Percentiles rank a stretch among this genome's conserved stretches.
These are phyloP conservation scores for Drosophila hawaiiensis DNA, from an alignment of 2,888 invertebrate genomes.

Conservation along the genomic window DNA sequence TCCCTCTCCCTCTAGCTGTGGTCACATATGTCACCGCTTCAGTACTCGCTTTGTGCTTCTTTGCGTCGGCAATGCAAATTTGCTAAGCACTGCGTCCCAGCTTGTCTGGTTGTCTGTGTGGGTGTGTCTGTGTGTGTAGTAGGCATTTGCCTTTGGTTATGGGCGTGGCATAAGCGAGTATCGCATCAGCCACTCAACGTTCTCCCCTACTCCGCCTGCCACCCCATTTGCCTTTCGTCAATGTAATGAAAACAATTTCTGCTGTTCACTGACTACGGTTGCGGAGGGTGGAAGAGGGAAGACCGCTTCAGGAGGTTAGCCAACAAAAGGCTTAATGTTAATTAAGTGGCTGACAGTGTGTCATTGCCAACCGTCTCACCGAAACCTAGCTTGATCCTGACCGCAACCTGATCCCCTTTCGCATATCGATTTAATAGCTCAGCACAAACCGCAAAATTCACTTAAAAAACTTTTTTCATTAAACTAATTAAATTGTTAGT, in stretches of 20 bases:
- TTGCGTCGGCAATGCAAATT: slow-evolving; percentile 60
- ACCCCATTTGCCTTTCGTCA: slow-evolving; percentile 20
- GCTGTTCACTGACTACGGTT: slow-evolving; percentile 40
- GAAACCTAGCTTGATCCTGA: not conserved
- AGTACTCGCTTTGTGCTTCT: slow-evolving; percentile 49
- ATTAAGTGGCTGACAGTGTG: slow-evolving; percentile 60
- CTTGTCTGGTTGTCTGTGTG: not conserved
- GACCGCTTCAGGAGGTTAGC: slow-evolving; percentile 1
- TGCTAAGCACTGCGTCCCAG: slow-evolving; percentile 24
- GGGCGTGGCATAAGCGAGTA: slow-evolving; percentile 25
- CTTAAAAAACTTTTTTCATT: slow-evolving; percentile 25
- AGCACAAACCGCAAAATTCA: slow-evolving; percentile 30
- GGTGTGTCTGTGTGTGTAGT: slow-evolving; percentile 23
- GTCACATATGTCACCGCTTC: slow-evolving; percentile 38
- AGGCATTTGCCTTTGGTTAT: slow-evolving; percentile 10
- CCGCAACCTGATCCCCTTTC: slow-evolving; percentile 11
- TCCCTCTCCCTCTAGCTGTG: not conserved
- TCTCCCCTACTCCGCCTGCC: not conserved
- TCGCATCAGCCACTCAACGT: slow-evolving; percentile 22
- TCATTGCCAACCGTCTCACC: slow-evolving; percentile 18
- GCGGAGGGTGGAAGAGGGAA: not conserved
- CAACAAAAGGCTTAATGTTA: slow-evolving; percentile 62
- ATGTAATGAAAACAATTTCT: slow-evolving; percentile 59
- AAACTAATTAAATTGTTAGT: slow-evolving; percentile 31
- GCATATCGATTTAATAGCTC: slow-evolving; percentile 23